Conservation (phyloP, 2,797 vertebrate genomes). For the Urophycis tenuis region DNA sequence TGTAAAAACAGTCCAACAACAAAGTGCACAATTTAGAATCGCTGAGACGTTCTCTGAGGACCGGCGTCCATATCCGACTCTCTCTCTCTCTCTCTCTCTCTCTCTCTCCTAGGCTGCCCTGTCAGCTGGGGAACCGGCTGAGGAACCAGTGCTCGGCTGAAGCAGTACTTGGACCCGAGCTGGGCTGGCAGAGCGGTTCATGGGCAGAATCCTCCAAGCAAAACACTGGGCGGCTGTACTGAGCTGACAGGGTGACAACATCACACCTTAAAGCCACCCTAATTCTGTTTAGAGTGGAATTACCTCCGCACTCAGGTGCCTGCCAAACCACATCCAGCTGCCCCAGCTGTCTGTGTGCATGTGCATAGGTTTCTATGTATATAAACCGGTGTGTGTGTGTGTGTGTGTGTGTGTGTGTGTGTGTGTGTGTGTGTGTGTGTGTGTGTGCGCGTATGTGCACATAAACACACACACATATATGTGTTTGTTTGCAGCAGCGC, state of each 20-base stretch:
- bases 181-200: conserved; percentile 37
- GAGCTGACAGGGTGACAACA: conserved; percentile 68
- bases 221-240: conserved; percentile 56
- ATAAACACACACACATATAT: conserved; percentile 20
- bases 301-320: conserved; percentile 71
- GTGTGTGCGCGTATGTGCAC: not conserved
- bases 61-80: not conserved
- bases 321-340: conserved; percentile 75
- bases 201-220: conserved; percentile 52
- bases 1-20: no score
- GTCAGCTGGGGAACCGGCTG: no score
- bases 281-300: conserved; percentile 77
- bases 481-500: not conserved
- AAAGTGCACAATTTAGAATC: not conserved
- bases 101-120: no score
- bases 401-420: not conserved
- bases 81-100: no score
- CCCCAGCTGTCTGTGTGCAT: conserved; percentile 29
- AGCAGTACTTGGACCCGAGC: conserved; percentile 18
- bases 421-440: no score
- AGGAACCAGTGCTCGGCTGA: not conserved
- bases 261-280: conserved; percentile 68
- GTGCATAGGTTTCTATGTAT: conserved; percentile 15
- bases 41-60: not conserved
- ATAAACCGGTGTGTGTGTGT: not conserved